A percentile compares a stretch with the other conserved stretches of the same genome.
These are phyloP conservation scores for Perizoma affinitatum DNA, from an alignment of 2,888 invertebrate genomes.

Conservation along the genomic window DNA sequence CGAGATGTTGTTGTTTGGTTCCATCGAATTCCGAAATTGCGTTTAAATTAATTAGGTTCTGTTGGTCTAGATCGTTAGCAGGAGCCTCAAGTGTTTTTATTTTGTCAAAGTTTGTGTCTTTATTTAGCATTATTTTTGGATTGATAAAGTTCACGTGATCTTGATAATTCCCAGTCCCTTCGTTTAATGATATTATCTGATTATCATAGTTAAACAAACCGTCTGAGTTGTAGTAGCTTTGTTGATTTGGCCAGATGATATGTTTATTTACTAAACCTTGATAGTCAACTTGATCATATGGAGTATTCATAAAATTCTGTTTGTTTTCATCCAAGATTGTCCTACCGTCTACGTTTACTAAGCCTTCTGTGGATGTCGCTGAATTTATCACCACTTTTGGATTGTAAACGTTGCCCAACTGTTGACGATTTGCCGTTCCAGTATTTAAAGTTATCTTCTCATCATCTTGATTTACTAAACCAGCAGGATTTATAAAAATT, in stretches of 20 bases:
- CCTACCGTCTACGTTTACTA: background rate
- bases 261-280: background rate
- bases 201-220: slow-evolving; percentile 21
- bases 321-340: background rate
- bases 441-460: slow-evolving; percentile 6
- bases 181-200: slow-evolving; percentile 19
- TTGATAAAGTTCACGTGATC: slow-evolving; percentile 7
- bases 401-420: slow-evolving; percentile 2
- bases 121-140: slow-evolving; percentile 2
- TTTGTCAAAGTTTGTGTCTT: background rate
- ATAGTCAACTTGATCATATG: background rate
- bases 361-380: background rate
- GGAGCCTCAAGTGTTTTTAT: background rate
- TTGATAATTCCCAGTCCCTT: slow-evolving; percentile 23
- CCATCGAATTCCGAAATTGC: background rate
- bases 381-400: slow-evolving; percentile 8
- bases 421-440: slow-evolving; percentile 4
- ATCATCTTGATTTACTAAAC: slow-evolving; percentile 5
- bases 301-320: background rate
- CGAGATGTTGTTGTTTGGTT: background rate
- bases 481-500: slow-evolving; percentile 4
- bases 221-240: slow-evolving; percentile 8
- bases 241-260: slow-evolving; percentile 3
- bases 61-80: background rate
- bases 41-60: background rate